Evolutionary conservation across 2,113 vertebrate species (phyloP), one percentile per base, ranked within the genome.

Genomic region (Egretta garzetta): DNA sequence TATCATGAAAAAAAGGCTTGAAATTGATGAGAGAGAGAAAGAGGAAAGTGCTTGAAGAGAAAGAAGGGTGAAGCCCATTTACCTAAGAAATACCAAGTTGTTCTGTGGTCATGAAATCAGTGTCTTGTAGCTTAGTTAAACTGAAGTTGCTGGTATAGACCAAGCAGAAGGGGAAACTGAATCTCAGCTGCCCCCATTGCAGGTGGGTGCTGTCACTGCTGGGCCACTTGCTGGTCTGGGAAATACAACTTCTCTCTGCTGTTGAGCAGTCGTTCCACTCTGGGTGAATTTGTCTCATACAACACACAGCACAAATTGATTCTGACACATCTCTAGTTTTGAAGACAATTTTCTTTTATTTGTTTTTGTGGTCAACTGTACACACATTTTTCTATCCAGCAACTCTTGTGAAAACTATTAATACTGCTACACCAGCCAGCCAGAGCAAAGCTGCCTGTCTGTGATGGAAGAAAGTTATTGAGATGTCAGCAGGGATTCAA

Each of bases 401-500:
- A 91, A 1, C 70, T 86, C 41, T 47, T 0, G 0, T 66, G 53
- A 86, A 96, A 88, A 76, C 28, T 74, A 35, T 62, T 83, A 80
- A 79, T 72, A 58, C 13, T 0, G 0, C 22, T 83, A 43, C 15
- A 53, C 14, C 19, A 86, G 59, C 26, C 45, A 81, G 23, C 4
- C 63, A 66, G 68, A 45, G 24, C 39, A 52, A 52, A 79, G 90
- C 12, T 76, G 56, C 83, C 66, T 63, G 32, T 66, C 26, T 4
- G 3, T 8, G 16, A 21, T 64, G 60, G 56, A 94, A 77, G 39
- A 89, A 84, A 79, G n/a, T 82, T 94, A 93, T 59, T 87, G 80
- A 75, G 77, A 79, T 87, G 68, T 91, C 86, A 96, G 37, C 23
- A 56, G 87, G 80, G 80, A 95, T 91, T 88, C 49, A 85, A 79